phyloP scores from a whole-genome alignment of 2,113 vertebrate genomes.

The Pterocles orientalis region DNA sequence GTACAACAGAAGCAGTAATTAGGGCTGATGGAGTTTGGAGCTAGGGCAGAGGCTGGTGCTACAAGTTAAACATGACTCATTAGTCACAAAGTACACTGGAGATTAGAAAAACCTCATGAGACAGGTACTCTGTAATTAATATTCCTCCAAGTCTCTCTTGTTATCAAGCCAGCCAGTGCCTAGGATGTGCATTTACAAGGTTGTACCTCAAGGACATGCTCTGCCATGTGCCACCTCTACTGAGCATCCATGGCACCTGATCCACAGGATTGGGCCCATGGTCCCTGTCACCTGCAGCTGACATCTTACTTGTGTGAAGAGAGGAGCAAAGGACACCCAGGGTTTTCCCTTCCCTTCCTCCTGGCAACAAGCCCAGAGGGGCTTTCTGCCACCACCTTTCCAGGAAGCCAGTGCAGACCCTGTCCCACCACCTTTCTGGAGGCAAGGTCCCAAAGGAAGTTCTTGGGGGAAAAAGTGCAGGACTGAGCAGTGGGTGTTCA shows the following conservation, averaged over 20 bases:
- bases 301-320: neutral
- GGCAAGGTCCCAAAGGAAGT: neutral
- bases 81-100: neutral
- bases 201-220: neutral
- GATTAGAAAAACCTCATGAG: neutral
- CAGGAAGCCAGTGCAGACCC: neutral
- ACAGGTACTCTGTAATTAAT: neutral
- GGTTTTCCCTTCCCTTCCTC: neutral
- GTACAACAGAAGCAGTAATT: neutral
- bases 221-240: neutral
- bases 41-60: neutral
- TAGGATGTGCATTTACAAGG: neutral
- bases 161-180: neutral
- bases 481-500: neutral
- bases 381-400: neutral
- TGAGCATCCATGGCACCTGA: neutral
- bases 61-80: neutral
- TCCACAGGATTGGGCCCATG: fast-evolving
- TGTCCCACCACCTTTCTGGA: neutral
- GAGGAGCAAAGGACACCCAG: neutral
- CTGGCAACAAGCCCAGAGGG: neutral
- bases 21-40: neutral
- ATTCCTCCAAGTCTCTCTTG: neutral
- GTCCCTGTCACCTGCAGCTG: neutral
- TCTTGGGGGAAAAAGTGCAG: neutral